phyloP scores from a whole-genome alignment of 1,140 invertebrate species.

The Zophobas atratus region DNA sequence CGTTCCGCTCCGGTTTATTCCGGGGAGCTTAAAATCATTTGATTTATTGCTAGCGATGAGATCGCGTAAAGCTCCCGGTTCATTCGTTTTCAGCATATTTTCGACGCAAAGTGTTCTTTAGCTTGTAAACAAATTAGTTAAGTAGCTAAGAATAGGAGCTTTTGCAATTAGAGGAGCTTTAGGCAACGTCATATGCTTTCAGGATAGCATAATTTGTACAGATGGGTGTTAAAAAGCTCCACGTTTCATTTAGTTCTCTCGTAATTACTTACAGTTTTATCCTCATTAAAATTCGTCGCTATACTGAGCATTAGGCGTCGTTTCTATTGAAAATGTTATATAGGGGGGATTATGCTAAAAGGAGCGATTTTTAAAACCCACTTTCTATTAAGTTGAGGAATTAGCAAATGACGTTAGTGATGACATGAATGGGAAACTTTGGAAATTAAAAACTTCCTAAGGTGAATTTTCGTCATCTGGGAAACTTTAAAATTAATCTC shows the following conservation, averaged over 20 bases:
- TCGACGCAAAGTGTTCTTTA: constrained; percentile 31
- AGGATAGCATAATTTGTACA: constrained; percentile 34
- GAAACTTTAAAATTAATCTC: constrained; percentile 32
- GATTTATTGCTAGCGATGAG: constrained; percentile 30
- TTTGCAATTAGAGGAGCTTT: constrained; percentile 34
- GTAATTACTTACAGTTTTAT: constrained; percentile 45
- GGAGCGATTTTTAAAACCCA: constrained; percentile 27
- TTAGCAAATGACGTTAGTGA: constrained; percentile 36
- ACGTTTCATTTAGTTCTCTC: constrained; percentile 28
- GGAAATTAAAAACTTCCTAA: constrained; percentile 31
- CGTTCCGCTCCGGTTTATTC: not conserved
- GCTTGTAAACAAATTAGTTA: constrained; percentile 42
- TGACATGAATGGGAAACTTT: constrained; percentile 30
- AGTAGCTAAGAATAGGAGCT: constrained; percentile 35
- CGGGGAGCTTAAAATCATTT: constrained; percentile 15
- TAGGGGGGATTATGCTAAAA: constrained; percentile 32
- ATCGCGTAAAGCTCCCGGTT: constrained; percentile 4
- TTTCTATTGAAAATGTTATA: constrained; percentile 43
- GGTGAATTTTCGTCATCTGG: constrained; percentile 3
- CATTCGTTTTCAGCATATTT: constrained; percentile 21
- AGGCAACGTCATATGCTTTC: constrained; percentile 23
- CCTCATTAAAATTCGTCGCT: constrained; percentile 46
- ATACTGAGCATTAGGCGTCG: constrained; percentile 41
- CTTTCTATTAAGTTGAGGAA: constrained; percentile 34
- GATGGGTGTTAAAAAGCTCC: constrained; percentile 41